Conservation (phyloP, 2,888 invertebrate species). For the Nysson spinosus region DNA sequence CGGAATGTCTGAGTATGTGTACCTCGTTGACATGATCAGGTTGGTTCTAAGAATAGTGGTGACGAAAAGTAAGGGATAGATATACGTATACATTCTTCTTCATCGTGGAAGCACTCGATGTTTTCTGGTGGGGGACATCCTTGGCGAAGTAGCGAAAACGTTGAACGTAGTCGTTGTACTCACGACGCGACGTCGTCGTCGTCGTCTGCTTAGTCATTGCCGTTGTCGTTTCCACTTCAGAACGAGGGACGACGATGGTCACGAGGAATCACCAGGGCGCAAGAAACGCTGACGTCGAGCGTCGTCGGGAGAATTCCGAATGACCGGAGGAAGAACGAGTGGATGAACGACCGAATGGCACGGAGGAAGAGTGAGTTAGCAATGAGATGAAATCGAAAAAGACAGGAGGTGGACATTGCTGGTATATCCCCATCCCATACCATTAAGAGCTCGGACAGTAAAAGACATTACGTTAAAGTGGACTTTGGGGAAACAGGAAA, state of each 20-base stretch:
- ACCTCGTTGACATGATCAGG: slow-evolving; percentile 34
- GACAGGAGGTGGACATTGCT: slow-evolving; percentile 22
- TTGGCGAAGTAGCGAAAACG: slow-evolving; percentile 9
- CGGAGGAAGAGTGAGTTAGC: neutral
- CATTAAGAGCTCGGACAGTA: slow-evolving; percentile 23
- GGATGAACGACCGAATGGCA: neutral
- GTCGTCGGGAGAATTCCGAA: slow-evolving; percentile 50
- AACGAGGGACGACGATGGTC: slow-evolving; percentile 44
- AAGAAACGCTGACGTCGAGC: slow-evolving; percentile 57
- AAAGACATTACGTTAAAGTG: slow-evolving; percentile 26
- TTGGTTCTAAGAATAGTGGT: slow-evolving; percentile 4
- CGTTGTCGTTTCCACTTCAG: slow-evolving; percentile 31
- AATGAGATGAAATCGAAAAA: neutral
- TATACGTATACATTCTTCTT: slow-evolving; percentile 9
- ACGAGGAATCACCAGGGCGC: slow-evolving; percentile 55
- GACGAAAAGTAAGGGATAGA: slow-evolving; percentile 1
- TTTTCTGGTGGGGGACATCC: slow-evolving; percentile 15
- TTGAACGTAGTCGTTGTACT: slow-evolving; percentile 17
- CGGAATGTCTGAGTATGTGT: neutral
- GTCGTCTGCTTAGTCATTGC: slow-evolving; percentile 14
- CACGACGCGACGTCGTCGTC: slow-evolving; percentile 11
- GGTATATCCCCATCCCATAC: slow-evolving; percentile 30
- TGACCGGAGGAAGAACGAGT: slow-evolving; percentile 13
- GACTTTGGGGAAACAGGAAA: slow-evolving; percentile 17
- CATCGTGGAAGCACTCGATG: slow-evolving; percentile 38